phyloP scores from a whole-genome alignment of 2,797 vertebrate species.

The Dendrocincla fuliginosa region DNA sequence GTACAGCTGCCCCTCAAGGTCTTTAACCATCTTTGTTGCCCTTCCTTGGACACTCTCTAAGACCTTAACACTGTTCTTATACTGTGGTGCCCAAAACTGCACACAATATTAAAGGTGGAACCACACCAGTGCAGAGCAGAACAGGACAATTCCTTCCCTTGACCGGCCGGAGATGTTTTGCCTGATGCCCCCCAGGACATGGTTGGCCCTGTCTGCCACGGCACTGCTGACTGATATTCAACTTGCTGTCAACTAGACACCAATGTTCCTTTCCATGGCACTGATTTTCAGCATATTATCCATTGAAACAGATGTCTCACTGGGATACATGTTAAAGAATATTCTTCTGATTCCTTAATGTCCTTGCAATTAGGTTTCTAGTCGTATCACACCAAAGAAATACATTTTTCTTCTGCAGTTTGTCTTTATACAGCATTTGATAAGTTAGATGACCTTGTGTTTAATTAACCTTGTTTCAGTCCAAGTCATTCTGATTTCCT shows the following conservation, averaged over 20 bases:
- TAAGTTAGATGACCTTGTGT: background rate
- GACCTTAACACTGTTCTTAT: background rate
- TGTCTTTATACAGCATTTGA: background rate
- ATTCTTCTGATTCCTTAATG: background rate
- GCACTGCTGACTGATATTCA: background rate
- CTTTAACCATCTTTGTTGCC: background rate
- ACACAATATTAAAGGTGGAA: background rate
- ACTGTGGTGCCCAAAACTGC: background rate
- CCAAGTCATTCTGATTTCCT: background rate
- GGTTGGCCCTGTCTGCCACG: background rate
- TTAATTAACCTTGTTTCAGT: background rate
- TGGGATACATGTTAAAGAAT: background rate
- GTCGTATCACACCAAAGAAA: background rate
- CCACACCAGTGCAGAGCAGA: background rate
- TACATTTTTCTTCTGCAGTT: background rate
- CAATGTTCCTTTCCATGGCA: background rate
- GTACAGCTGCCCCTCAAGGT: background rate
- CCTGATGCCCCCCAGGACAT: background rate
- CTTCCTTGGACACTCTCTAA: background rate
- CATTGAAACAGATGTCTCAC: background rate
- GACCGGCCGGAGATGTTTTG: background rate
- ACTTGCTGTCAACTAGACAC: background rate
- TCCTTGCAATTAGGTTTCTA: background rate
- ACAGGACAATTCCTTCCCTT: background rate
- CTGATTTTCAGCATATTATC: background rate